Base-by-base conservation (phyloP, 2,888 invertebrate species). In the Eueremaeus valkanovi region DNA sequence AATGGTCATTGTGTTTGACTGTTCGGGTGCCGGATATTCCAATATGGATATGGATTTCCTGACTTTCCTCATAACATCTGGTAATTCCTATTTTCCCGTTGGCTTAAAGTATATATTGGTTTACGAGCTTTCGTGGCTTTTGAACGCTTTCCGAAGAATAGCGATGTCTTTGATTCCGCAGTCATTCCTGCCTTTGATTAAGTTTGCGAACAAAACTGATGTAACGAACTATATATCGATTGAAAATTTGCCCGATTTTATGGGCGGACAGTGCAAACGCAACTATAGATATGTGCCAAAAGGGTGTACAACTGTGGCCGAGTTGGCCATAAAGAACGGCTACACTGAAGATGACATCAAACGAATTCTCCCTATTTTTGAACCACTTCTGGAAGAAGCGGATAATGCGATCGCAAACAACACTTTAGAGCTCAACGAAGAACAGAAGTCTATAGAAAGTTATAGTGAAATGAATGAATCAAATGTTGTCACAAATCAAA, bases 71-170 rank as follows among this genome's bases (percentile, higher is more conserved):
- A 73, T 75, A n/a, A 63, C 66, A 11, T 40, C 51, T 24, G 77
- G 49, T 9, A 58, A 42, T 27, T 51, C 68, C 9, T 73, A 73
- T 49, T 75, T 72, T 70, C 77, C 77, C 29, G 73, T 66, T 6
- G 73, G 75, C 27, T 29, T 76, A 5, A 72, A 76, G 68, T 76
- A 76, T 45, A 73, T 77, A 24, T 27, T 77, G 0, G 77, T 77
- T 29, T 73, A 73, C 33, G 76, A 77, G 42, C 45, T 77, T 27
- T 76, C 75, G n/a, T 77, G 77, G 77, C 51, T 75, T 42, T 63
- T 77, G 49, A 77, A 76, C 29, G 73, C 77, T 24, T 73, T 77
- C 42, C 66, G 75, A 0, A 18, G 40, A 11, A 61, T 76, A 3
- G 77, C 75, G 1, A 66, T 73, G 66, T 42, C 75, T 33, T 45